A percentile compares a stretch with the other conserved stretches of the same genome.
These are phyloP conservation scores for Takifugu flavidus DNA, from an alignment of 2,113 vertebrate genomes.

Conservation along the genomic window DNA sequence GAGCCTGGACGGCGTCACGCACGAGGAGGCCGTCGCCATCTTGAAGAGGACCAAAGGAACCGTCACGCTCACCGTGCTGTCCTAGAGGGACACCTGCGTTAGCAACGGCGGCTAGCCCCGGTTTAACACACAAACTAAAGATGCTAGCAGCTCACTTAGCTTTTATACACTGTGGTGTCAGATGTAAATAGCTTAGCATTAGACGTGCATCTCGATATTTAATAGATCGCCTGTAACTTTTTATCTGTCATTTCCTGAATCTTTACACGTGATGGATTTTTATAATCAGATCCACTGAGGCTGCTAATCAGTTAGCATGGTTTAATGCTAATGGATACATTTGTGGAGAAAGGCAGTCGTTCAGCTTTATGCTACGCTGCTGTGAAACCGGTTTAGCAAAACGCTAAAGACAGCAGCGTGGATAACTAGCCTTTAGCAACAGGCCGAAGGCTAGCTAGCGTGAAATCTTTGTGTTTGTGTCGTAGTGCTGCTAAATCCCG, in stretches of 20 bases:
- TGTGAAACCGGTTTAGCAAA: constrained; percentile 16
- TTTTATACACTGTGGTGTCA: constrained; percentile 52
- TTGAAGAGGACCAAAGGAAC: constrained; percentile 94
- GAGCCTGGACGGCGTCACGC: constrained; percentile 91
- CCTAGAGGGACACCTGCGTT: constrained; percentile 64
- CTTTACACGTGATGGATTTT: too few species aligned
- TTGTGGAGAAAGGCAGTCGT: constrained; percentile 25
- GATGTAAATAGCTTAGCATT: not conserved
- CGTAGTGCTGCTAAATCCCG: constrained; percentile 56
- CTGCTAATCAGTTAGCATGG: not conserved
- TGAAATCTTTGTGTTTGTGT: constrained; percentile 2
- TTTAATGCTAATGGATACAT: constrained; percentile 6
- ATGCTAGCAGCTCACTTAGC: constrained; percentile 15
- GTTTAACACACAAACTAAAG: constrained; percentile 8
- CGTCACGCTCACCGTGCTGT: constrained; percentile 89
- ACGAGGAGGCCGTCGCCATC: constrained; percentile 93
- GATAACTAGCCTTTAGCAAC: constrained; percentile 5
- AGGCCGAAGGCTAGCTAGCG: constrained; percentile 7
- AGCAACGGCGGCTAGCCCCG: too few species aligned
- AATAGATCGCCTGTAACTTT: too few species aligned
- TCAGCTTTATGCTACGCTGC: constrained; percentile 14
- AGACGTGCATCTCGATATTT: not conserved
- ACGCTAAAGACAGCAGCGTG: too few species aligned
- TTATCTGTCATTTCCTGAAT: too few species aligned
- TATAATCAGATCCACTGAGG: too few species aligned